phyloP scores from a whole-genome alignment of 2,888 invertebrate species.

The Venustoraphidia nigricollis region DNA sequence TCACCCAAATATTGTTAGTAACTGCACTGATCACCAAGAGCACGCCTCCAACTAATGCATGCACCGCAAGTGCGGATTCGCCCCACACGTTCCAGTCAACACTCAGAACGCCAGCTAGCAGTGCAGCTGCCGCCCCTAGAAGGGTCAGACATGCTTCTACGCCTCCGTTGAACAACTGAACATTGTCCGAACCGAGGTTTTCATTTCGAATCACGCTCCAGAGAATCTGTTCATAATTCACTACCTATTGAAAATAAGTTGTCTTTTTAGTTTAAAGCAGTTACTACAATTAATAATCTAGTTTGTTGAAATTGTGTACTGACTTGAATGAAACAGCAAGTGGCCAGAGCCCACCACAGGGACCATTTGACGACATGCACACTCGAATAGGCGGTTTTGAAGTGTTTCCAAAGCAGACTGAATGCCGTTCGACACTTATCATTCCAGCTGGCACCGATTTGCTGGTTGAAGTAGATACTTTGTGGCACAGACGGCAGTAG shows the following conservation, averaged over 20 bases:
- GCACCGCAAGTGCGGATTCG: slow-evolving; percentile 30
- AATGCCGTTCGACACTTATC: slow-evolving; percentile 22
- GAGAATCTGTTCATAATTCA: neutral
- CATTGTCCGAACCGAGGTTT: slow-evolving; percentile 33
- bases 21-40: slow-evolving; percentile 28
- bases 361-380: slow-evolving; percentile 54
- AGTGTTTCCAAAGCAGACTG: slow-evolving; percentile 37
- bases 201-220: slow-evolving; percentile 12
- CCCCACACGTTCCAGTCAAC: slow-evolving; percentile 29
- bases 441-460: neutral
- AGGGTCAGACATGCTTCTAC: slow-evolving; percentile 65
- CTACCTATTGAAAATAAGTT: neutral
- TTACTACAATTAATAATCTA: too few relatives aligned
- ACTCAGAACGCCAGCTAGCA: slow-evolving; percentile 33
- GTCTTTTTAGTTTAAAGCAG: too few relatives aligned
- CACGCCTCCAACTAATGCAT: slow-evolving; percentile 36
- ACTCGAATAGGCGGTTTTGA: slow-evolving; percentile 39
- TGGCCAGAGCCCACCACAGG: slow-evolving; percentile 60
- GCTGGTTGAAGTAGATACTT: slow-evolving; percentile 66
- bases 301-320: too few relatives aligned
- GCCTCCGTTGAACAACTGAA: slow-evolving; percentile 52
- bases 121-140: slow-evolving; percentile 44
- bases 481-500: slow-evolving; percentile 54
- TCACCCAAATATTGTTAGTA: slow-evolving; percentile 3
- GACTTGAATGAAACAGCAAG: slow-evolving; percentile 56